Percentiles rank a stretch among this genome's conserved stretches.
Conservation (phyloP, 2,113 vertebrate genomes). For the Capreolus pygargus region DNA sequence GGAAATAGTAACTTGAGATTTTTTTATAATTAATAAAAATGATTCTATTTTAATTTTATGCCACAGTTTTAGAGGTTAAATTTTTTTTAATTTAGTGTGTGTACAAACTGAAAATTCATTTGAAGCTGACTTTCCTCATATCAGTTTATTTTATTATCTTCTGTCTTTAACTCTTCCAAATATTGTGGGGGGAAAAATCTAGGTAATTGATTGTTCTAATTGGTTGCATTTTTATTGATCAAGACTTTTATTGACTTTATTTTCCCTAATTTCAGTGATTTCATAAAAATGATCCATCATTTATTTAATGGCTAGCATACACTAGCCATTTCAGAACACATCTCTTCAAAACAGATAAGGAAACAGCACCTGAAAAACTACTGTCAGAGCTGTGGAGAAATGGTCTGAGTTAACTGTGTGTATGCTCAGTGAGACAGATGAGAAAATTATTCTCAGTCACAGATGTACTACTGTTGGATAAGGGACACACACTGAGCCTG, state of each 20-base stretch:
- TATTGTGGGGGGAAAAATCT: neutral
- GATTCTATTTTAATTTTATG: neutral
- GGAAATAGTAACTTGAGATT: neutral
- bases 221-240: neutral
- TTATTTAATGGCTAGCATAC: neutral
- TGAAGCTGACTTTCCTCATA: neutral
- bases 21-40: neutral
- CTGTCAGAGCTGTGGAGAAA: neutral
- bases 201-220: neutral
- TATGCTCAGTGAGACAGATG: neutral
- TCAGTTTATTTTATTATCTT: neutral
- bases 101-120: neutral
- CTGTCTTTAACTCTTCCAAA: neutral
- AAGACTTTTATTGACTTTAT: neutral
- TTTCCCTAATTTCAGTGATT: neutral
- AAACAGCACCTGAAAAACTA: neutral
- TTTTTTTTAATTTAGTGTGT: neutral
- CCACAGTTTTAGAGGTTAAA: neutral
- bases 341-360: neutral
- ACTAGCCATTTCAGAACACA: neutral
- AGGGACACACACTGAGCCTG: neutral
- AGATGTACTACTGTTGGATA: neutral
- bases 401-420: neutral
- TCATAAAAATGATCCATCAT: neutral
- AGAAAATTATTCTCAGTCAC: neutral